Percentiles rank a stretch among this genome's conserved stretches.
Conservation (phyloP, 1,140 invertebrate species). For the Danaus plexippus region DNA sequence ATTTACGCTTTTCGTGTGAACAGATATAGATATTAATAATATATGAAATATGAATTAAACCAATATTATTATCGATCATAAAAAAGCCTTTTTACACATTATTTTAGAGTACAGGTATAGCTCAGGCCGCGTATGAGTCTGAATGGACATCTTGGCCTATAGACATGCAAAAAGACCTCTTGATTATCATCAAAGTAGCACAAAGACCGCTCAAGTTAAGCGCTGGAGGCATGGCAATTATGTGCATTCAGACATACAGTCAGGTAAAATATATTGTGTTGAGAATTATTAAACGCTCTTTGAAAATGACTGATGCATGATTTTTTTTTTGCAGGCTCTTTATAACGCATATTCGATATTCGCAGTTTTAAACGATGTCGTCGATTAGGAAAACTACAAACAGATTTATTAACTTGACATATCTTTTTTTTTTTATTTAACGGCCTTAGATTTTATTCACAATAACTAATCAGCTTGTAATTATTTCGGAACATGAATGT, state of each 20-base stretch:
- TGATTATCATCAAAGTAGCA: constrained; percentile 39
- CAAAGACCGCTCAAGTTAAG: constrained; percentile 44
- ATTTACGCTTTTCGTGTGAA: not conserved
- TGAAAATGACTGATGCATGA: constrained; percentile 1
- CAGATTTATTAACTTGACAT: not conserved
- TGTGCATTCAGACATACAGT: constrained; percentile 53
- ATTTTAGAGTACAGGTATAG: constrained; percentile 48
- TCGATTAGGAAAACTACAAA: constrained; percentile 22
- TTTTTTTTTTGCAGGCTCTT: constrained; percentile 46
- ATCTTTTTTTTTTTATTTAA: too few species aligned
- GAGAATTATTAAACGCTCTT: not conserved
- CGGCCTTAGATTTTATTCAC: too few species aligned
- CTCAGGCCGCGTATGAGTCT: constrained; percentile 45
- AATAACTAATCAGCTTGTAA: not conserved
- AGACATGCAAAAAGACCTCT: constrained; percentile 46
- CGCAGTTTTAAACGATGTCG: constrained; percentile 47
- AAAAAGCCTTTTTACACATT: too few species aligned
- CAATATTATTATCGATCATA: too few species aligned
- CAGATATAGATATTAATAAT: constrained; percentile 3
- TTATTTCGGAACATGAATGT: not conserved
- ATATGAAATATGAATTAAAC: too few species aligned
- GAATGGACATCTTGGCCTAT: constrained; percentile 54
- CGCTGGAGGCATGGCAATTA: constrained; percentile 43
- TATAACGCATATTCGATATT: constrained; percentile 60
- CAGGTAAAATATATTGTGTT: constrained; percentile 29